Evolutionary conservation across 2,797 vertebrate genomes (phyloP).

Genomic region (Trachops cirrhosus): DNA sequence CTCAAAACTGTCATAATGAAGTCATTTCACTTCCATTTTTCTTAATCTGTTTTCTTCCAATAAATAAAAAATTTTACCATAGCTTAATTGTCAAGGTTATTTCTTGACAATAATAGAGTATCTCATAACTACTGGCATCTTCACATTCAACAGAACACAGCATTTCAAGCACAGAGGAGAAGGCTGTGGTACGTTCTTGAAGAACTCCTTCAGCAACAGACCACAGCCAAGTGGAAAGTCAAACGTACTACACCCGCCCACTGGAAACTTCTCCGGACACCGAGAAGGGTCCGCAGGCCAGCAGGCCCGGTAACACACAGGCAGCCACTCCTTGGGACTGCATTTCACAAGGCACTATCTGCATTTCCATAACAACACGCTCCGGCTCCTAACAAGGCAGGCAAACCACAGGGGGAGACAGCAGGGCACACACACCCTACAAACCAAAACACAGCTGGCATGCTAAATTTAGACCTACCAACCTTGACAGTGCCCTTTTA

Average conservation of each 20-base stretch:
- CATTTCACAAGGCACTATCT: not conserved
- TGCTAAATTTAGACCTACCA: conserved; percentile 42
- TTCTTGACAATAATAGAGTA: not conserved
- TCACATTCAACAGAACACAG: not conserved
- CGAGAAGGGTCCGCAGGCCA: not conserved
- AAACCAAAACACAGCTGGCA: conserved; percentile 48
- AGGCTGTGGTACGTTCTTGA: not conserved
- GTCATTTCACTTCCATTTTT: not conserved
- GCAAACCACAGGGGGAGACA: not conserved
- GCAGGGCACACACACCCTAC: not conserved
- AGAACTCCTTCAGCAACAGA: not conserved
- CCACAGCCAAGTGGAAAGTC: not conserved
- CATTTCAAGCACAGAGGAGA: not conserved
- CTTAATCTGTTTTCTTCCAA: conserved; percentile 8
- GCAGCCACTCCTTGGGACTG: not conserved
- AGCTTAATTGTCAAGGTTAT: conserved; percentile 7
- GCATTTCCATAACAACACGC: not conserved
- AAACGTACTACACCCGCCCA: not conserved
- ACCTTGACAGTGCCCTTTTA: conserved; percentile 41
- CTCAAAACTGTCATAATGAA: not conserved
- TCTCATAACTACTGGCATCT: not conserved
- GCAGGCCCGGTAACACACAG: not conserved
- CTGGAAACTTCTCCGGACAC: not conserved
- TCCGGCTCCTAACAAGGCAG: not conserved
- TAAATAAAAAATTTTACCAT: conserved; percentile 5